Base-by-base conservation (phyloP, 2,113 vertebrate genomes). In the Mustela lutreola region DNA sequence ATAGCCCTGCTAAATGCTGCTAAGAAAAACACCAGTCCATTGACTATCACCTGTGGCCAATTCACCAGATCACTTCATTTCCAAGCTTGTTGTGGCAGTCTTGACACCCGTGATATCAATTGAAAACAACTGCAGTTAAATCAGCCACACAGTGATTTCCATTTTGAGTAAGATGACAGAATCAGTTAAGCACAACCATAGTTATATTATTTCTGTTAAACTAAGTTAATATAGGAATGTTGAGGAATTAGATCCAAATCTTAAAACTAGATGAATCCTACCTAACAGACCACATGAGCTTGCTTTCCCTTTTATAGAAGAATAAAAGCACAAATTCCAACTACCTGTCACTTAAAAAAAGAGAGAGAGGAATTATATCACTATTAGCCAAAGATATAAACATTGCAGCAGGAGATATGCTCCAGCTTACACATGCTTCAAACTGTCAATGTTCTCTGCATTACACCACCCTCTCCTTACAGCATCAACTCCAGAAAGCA, bases 271-370 rank as follows among this genome's bases (percentile, higher is more conserved):
- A 63, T 93, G 48, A 95, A 67, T 39, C 83, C 84, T 75, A 48
- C 24, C 36, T 78, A 45, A 39, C 11, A 67, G 71, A 92, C 24
- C 45, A 26, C 21, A 28, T 50, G 28, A 67, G 39, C 71, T 16
- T 87, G 75, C 36, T 92, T 91, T 93, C 79, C 33, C 63, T 97
- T 93, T 94, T 71, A 82, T 16, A 85, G 62, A 94, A 65, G 58
- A 97, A 95, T 19, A 85, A 94, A 91, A 92, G 39, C 86, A 81
- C 88, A 95, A 92, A 97, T 75, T 19, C 76, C 84, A 94, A 36
- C 91, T 65, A 91, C 33, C 81, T 84, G 39, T 85, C 71, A 96
- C 45, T 80, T 96, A 15, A 89, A 22, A 50, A 45, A 36, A 33
- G 11, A 79, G 24, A 79, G 24, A 70, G 58, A 91, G 39, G 21